Evolutionary conservation across 2,113 vertebrate species (phyloP).

Genomic region (Dendrocopos noguchii): DNA sequence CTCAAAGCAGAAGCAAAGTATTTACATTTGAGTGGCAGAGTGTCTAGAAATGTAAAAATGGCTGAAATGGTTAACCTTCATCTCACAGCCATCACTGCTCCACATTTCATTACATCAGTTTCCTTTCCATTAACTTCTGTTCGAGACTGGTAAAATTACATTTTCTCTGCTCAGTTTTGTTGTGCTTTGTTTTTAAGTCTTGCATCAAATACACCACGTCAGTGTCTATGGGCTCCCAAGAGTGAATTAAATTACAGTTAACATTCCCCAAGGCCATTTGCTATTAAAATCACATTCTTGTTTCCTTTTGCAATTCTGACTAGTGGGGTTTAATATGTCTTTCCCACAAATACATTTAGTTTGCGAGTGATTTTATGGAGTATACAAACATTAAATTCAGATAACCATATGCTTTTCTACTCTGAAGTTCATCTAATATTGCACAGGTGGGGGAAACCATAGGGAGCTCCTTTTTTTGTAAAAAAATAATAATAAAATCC

Average conservation of each 20-base stretch:
- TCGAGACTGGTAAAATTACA: neutral
- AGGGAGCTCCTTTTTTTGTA: neutral
- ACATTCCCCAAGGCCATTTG: neutral
- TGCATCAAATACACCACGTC: neutral
- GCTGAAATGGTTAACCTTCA: neutral
- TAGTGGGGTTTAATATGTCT: neutral
- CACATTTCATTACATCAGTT: neutral
- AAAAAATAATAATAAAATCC: neutral
- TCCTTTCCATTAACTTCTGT: neutral
- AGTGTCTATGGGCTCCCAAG: neutral
- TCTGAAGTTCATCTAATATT: neutral
- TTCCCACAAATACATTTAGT: neutral
- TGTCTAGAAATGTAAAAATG: neutral
- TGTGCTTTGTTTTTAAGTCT: neutral
- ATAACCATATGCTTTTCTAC: neutral
- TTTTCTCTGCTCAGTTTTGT: neutral
- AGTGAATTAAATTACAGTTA: slow-evolving; percentile 28
- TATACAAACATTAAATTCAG: neutral
- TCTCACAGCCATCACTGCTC: neutral
- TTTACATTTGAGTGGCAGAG: neutral
- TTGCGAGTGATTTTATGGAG: neutral
- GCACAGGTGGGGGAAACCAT: neutral
- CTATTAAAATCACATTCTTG: neutral
- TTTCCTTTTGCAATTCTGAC: neutral
- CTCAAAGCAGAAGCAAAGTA: neutral